Evolutionary conservation across 2,113 vertebrate genomes (phyloP), one percentile per base, ranked within the genome.

Genomic region (Eurypyga helias): DNA sequence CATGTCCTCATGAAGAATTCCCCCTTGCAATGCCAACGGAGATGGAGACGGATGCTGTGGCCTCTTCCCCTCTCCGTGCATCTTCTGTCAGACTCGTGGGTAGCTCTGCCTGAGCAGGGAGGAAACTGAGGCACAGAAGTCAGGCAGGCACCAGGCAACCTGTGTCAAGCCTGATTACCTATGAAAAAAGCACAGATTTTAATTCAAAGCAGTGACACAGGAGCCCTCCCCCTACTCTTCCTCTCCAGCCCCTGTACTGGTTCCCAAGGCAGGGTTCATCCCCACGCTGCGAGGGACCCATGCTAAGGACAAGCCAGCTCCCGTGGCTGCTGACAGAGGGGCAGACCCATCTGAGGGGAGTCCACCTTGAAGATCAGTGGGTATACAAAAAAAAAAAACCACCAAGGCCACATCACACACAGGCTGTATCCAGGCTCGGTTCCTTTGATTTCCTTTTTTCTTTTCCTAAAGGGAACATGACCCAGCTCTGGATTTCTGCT

Each of bases 381-480:
- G 7, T 51, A 51, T 33, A 46, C 10, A 58, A 17, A 8, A 70
- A 48, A 87, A 29, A 52, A 31, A 23, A 29, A 26, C n/a, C n/a
- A n/a, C n/a, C 11, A 91, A 67, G 24, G 36, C 51, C 51, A 34
- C 18, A 17, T 64, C 43, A 64, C 24, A 67, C 38, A 46, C 33
- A 72, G 52, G 15, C 90, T 89, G 23, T 38, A 89, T 49, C 36
- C 60, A 84, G 81, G 17, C 38, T 91, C 7, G 0, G 33, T 67
- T 93, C 60, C 90, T 88, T 93, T 88, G 57, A 77, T 92, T 82
- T 81, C 10, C 55, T 66, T 36, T 46, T 78, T 84, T 45, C 34
- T 91, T 91, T 87, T 92, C 90, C 58, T 61, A 3, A 11, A 41
- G n/a, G 48, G 41, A 96, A 52, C 52, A 36, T 55, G 80, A 87